Evolutionary conservation across 1,140 invertebrate genomes (phyloP).

Genomic region (Camponotus pennsylvanicus): DNA sequence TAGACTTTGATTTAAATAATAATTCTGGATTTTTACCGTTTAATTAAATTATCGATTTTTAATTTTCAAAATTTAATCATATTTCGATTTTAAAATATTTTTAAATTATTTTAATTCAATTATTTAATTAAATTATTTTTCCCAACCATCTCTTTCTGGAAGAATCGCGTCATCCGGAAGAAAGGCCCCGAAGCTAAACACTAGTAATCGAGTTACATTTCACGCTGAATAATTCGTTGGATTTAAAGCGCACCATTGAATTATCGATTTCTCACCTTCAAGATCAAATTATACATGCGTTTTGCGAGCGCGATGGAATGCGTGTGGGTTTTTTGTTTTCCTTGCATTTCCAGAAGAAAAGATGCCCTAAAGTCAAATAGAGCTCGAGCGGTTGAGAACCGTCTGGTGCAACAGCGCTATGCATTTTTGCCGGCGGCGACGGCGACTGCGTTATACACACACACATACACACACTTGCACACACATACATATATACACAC

Average conservation of each 20-base stretch:
- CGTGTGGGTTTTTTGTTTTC: not conserved
- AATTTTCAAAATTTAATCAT: not conserved
- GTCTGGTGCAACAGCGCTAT: slow-evolving; percentile 78
- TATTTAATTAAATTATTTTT: no score
- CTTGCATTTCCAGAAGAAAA: not conserved
- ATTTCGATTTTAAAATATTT: not conserved
- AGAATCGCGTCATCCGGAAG: no score
- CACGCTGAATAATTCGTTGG: no score
- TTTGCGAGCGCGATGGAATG: not conserved
- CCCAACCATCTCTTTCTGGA: no score
- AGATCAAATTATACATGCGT: not conserved
- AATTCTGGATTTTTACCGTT: no score
- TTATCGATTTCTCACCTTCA: not conserved
- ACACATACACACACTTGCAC: slow-evolving; percentile 61
- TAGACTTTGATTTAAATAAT: not conserved
- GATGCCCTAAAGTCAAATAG: slow-evolving; percentile 33
- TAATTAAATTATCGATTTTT: not conserved
- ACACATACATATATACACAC: slow-evolving; percentile 63
- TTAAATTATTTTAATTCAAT: no score
- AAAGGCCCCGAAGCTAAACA: no score
- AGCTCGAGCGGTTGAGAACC: slow-evolving; percentile 81
- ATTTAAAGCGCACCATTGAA: no score
- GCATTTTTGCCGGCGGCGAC: slow-evolving; percentile 82
- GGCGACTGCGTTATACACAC: slow-evolving; percentile 50
- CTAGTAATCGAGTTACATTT: no score